A percentile compares a stretch with the other conserved stretches of the same genome.
phyloP scores from a whole-genome alignment of 2,888 invertebrate species.

The Eutolmus rufibarbis region DNA sequence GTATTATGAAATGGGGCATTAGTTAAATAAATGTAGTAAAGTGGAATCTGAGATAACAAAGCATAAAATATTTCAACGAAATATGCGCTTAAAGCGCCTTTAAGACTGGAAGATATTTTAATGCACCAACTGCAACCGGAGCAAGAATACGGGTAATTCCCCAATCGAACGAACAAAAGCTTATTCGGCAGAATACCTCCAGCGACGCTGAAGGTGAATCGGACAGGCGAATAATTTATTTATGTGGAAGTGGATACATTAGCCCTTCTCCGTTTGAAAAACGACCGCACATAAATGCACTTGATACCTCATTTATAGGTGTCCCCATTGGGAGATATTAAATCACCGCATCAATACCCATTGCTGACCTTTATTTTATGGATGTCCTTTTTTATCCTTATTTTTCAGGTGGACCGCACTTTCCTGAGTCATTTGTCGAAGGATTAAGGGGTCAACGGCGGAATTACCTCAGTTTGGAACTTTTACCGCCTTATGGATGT shows the following conservation, averaged over 20 bases:
- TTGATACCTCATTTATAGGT: constrained; percentile 49
- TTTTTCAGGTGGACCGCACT: constrained; percentile 35
- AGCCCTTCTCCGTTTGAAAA: constrained; percentile 47
- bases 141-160: background rate
- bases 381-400: constrained; percentile 20
- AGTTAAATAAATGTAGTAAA: background rate
- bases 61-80: background rate
- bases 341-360: constrained; percentile 48
- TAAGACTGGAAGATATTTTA: background rate
- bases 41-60: background rate
- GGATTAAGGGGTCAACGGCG: constrained; percentile 41
- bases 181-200: background rate
- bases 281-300: constrained; percentile 47
- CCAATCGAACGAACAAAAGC: constrained; percentile 1
- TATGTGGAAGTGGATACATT: constrained; percentile 36
- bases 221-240: constrained; percentile 45
- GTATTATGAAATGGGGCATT: too few species aligned
- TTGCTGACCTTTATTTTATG: constrained; percentile 49
- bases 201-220: background rate
- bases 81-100: background rate
- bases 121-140: background rate
- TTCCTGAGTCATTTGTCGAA: constrained; percentile 43
- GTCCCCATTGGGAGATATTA: constrained; percentile 48
- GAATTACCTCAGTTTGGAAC: constrained; percentile 38
- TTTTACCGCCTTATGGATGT: constrained; percentile 21